Percentiles rank a stretch among this genome's conserved stretches.
Evolutionary conservation across 2,888 invertebrate species (phyloP).

Genomic region (Acheta domesticus): DNA sequence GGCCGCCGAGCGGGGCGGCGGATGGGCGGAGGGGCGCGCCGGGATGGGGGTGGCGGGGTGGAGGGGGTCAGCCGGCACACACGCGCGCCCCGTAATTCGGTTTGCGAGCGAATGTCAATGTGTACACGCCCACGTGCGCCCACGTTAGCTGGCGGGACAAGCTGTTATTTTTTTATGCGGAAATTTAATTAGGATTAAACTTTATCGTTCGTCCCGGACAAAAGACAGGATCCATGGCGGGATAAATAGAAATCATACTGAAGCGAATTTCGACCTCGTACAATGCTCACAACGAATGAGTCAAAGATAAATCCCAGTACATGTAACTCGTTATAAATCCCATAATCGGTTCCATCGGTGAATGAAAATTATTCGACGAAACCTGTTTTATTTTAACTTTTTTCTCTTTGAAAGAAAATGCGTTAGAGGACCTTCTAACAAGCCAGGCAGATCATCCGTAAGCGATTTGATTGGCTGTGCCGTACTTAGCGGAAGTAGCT

Average conservation of each 20-base stretch:
- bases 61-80: background rate
- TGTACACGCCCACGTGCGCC: background rate
- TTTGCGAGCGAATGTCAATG: conserved; percentile 2
- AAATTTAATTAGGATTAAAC: conserved; percentile 18
- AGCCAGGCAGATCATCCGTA: no score
- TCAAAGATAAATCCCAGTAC: background rate
- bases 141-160: conserved; percentile 1
- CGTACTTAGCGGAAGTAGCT: no score
- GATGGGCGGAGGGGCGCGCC: no score
- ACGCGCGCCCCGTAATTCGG: background rate
- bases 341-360: no score
- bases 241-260: background rate
- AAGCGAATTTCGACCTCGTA: background rate
- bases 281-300: conserved; percentile 4
- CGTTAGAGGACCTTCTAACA: no score
- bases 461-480: no score
- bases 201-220: conserved; percentile 18
- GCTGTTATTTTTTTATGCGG: conserved; percentile 11
- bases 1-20: no score
- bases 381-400: no score
- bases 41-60: no score
- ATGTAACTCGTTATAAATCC: background rate
- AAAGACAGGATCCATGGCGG: conserved; percentile 12
- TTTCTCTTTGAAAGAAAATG: no score
- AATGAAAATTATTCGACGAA: no score